Conservation (phyloP, 2,888 invertebrate genomes). For the Melipona beecheii region DNA sequence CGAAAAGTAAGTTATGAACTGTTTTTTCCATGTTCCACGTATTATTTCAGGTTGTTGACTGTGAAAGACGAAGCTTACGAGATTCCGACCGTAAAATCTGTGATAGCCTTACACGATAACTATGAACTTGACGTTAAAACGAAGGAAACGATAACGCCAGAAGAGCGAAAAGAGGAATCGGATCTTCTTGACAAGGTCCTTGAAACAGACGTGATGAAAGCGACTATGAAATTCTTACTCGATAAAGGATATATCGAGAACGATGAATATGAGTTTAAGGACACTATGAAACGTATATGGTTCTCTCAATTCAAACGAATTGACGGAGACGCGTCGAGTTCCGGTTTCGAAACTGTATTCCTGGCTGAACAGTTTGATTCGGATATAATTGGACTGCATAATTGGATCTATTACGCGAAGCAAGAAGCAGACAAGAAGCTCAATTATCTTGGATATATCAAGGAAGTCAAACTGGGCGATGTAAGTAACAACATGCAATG, state of each 20-base stretch:
- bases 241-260: conserved; percentile 85
- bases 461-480: conserved; percentile 88
- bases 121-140: conserved; percentile 90
- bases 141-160: conserved; percentile 90
- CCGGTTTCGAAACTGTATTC: conserved; percentile 97
- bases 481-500: conserved; percentile 85
- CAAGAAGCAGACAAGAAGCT: conserved; percentile 90
- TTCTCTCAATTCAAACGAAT: conserved; percentile 93
- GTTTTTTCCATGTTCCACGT: not conserved
- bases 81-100: conserved; percentile 90
- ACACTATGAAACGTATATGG: conserved; percentile 90
- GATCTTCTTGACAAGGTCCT: conserved; percentile 91
- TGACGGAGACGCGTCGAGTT: conserved; percentile 91
- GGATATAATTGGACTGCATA: conserved; percentile 92
- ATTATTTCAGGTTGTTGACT: conserved; percentile 87
- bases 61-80: conserved; percentile 88
- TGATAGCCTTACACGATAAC: conserved; percentile 91
- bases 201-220: conserved; percentile 90
- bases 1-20: not conserved
- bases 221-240: conserved; percentile 88
- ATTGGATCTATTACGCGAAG: conserved; percentile 94
- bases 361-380: conserved; percentile 91
- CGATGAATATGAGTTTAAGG: conserved; percentile 87
- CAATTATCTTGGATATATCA: conserved; percentile 93
- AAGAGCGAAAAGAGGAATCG: conserved; percentile 91